Evolutionary conservation across 2,113 vertebrate species (phyloP).

Genomic region (Ondatra zibethicus): DNA sequence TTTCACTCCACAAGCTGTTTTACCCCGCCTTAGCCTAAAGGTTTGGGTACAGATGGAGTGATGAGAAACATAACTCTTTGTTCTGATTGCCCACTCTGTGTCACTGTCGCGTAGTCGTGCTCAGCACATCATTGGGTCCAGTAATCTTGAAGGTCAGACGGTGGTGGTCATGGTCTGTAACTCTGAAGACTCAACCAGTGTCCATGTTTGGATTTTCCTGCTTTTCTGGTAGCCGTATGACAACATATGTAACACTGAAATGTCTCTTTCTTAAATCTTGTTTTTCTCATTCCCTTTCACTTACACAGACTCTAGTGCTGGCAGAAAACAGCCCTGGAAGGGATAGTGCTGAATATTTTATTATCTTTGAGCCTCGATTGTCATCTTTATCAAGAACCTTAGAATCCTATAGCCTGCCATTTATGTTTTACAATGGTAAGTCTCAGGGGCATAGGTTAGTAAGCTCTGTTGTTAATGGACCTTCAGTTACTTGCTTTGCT

Average conservation of each 20-base stretch:
- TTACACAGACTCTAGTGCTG: slow-evolving; percentile 91
- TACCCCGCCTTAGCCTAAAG: slow-evolving; percentile 17
- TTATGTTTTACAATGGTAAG: slow-evolving; percentile 96
- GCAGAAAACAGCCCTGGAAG: slow-evolving; percentile 94
- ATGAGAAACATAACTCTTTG: neutral
- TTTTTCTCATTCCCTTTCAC: slow-evolving; percentile 68
- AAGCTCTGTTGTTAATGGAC: neutral
- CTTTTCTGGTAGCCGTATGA: slow-evolving; percentile 32
- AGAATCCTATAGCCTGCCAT: slow-evolving; percentile 89
- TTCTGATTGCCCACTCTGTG: neutral
- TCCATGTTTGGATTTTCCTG: neutral
- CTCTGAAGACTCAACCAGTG: slow-evolving; percentile 3
- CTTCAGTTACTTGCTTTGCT: slow-evolving; percentile 1
- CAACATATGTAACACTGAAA: neutral
- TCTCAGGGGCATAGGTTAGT: slow-evolving; percentile 53
- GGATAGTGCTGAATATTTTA: slow-evolving; percentile 90
- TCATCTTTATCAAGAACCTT: slow-evolving; percentile 77
- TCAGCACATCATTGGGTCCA: slow-evolving; percentile 21
- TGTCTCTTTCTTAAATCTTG: neutral
- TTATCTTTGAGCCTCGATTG: slow-evolving; percentile 90
- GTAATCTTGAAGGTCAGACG: neutral
- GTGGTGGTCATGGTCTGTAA: neutral
- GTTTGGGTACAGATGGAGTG: neutral
- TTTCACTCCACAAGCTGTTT: slow-evolving; percentile 4
- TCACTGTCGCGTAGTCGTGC: slow-evolving; percentile 32